phyloP scores from a whole-genome alignment of 2,888 invertebrate species.

The Cosmopolites sordidus region DNA sequence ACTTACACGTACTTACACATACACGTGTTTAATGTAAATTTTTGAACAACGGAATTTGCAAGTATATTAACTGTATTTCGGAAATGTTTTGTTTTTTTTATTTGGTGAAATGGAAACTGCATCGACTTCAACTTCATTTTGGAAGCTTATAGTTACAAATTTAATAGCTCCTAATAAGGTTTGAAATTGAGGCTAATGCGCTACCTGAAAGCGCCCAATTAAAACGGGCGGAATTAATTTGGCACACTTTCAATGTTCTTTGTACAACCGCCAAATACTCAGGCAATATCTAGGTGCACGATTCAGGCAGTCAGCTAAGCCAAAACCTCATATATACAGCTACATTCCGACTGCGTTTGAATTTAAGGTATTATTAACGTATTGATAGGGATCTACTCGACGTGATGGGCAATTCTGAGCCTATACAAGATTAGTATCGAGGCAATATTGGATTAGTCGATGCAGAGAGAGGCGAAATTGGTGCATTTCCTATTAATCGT shows the following conservation, averaged over 20 bases:
- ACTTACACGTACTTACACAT: too few relatives aligned
- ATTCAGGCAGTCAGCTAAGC: constrained; percentile 4
- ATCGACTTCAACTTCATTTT: too few relatives aligned
- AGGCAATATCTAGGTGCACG: constrained; percentile 4
- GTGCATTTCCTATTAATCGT: constrained; percentile 47
- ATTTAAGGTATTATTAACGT: constrained; percentile 38
- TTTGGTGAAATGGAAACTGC: too few relatives aligned
- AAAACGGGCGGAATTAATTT: not conserved
- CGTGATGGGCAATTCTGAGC: constrained; percentile 37
- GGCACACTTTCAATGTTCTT: not conserved
- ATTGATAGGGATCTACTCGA: constrained; percentile 39
- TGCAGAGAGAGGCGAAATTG: constrained; percentile 43
- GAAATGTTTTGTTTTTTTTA: too few relatives aligned
- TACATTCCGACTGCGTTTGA: constrained; percentile 25
- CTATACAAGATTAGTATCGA: constrained; percentile 40
- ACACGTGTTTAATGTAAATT: too few relatives aligned
- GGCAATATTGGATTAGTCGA: constrained; percentile 45
- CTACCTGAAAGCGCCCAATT: not conserved
- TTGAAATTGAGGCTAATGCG: not conserved
- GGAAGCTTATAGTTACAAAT: too few relatives aligned
- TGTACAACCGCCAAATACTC: not conserved
- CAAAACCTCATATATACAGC: constrained; percentile 11
- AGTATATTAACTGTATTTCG: too few relatives aligned
- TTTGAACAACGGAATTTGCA: too few relatives aligned
- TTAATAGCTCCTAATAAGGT: too few relatives aligned